Conservation (phyloP, 2,888 invertebrate species). For the Harpalus rufipes region DNA sequence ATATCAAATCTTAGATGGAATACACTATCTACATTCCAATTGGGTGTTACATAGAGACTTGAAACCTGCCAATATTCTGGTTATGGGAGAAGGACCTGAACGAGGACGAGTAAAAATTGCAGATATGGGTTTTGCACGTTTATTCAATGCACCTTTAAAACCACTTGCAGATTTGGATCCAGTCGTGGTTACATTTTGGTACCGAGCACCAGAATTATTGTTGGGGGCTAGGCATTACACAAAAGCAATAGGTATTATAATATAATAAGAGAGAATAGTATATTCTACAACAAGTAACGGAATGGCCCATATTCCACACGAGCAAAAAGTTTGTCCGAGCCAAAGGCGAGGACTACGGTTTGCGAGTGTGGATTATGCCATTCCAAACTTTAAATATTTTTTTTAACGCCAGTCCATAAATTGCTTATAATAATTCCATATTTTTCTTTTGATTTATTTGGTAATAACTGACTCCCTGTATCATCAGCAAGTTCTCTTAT, state of each 20-base stretch:
- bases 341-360: too few species aligned
- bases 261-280: too few species aligned
- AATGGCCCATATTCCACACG: too few species aligned
- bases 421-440: too few species aligned
- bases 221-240: slow-evolving; percentile 98
- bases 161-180: slow-evolving; percentile 99
- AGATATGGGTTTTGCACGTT: slow-evolving; percentile 99
- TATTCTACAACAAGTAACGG: too few species aligned
- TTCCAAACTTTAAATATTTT: too few species aligned
- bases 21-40: slow-evolving; percentile 98
- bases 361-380: too few species aligned
- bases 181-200: slow-evolving; percentile 99
- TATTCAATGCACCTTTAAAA: slow-evolving; percentile 98
- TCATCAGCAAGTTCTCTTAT: too few species aligned
- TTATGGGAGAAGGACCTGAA: slow-evolving; percentile 99
- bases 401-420: too few species aligned
- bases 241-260: slow-evolving; percentile 92
- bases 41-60: slow-evolving; percentile 99
- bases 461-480: too few species aligned
- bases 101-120: slow-evolving; percentile 98
- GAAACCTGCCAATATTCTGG: slow-evolving; percentile 99
- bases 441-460: too few species aligned
- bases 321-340: too few species aligned
- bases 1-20: slow-evolving; percentile 98
- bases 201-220: slow-evolving; percentile 96